phyloP scores from a whole-genome alignment of 2,797 vertebrate genomes.

The Fratercula arctica region DNA sequence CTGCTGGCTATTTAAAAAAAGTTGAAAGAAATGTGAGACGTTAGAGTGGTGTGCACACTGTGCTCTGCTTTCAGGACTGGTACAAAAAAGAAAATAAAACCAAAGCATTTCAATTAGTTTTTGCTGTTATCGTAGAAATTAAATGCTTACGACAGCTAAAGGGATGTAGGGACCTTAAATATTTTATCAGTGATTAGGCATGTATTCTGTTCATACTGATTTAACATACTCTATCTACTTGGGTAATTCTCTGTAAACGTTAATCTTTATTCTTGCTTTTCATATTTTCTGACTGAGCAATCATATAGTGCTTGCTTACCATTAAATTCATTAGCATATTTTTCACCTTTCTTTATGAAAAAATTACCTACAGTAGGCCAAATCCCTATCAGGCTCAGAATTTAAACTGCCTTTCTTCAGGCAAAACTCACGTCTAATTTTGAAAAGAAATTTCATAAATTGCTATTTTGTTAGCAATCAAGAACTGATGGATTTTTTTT shows the following conservation, averaged over 20 bases:
- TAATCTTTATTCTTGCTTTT: not conserved
- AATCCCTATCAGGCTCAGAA: not conserved
- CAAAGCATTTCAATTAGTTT: not conserved
- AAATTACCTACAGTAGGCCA: not conserved
- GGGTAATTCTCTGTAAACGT: not conserved
- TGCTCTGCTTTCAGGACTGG: not conserved
- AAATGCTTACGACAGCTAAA: not conserved
- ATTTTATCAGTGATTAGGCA: not conserved
- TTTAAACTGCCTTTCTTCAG: not conserved
- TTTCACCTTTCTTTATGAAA: not conserved
- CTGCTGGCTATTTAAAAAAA: not conserved
- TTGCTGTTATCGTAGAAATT: not conserved
- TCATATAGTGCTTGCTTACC: not conserved
- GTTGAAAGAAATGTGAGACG: not conserved
- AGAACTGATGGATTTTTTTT: not conserved
- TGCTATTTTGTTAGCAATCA: not conserved
- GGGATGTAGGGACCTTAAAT: not conserved
- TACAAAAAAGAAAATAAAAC: not conserved
- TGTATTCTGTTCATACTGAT: not conserved
- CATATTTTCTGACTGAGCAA: not conserved
- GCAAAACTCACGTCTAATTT: not conserved
- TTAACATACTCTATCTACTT: not conserved
- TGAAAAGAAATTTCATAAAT: not conserved
- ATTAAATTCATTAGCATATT: not conserved
- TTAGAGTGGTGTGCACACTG: not conserved